Evolutionary conservation across 37 sponge, comb jelly and placozoan genomes (phyloP), one percentile per base, ranked within the genome.

Genomic region (Spongilla lacustris): DNA sequence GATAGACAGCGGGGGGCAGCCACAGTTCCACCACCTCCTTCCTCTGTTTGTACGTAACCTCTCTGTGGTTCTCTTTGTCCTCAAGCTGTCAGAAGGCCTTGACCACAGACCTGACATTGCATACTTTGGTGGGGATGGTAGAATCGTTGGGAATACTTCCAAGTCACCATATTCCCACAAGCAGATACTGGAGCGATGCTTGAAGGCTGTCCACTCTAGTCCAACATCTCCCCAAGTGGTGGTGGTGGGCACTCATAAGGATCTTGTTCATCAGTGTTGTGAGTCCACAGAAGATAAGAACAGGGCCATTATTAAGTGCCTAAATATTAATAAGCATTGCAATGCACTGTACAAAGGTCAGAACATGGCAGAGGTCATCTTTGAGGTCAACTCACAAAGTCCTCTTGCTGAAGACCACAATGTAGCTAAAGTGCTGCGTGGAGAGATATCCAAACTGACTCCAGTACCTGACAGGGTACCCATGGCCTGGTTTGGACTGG

Each of bases 1-100:
- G 1, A 73, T 73, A 29, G 73, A 73, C 32, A 73, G 32, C 26
- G 73, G 73, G 73, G 73, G 73, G 1, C 73, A 73, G 73, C 73
- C 73, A 33, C 73, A 73, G 73, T 73, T 73, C 32, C 73, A 73
- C 28, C 32, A 73, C 17, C 32, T 73, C 32, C 73, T 73, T 29
- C 73, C 73, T 27, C 8, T 46, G 8, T 46, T 46, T 46, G 32
- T 73, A 0, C 3, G 28, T 73, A 33, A 73, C 28, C 28, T 33
- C 28, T 73, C 73, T 14, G 73, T 32, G 19, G 29, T 33, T 17
- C 46, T 46, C 8, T 46, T 46, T 46, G 46, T 46, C 46, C 46
- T 46, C 46, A 46, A 46, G 8, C 46, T 46, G 4, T 46, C 46
- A 46, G 46, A 46, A 46, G 8, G 46, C 8, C 8, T 46, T 46